These are phyloP conservation scores for Chelidonichthys spinosus DNA, from an alignment of 2,797 vertebrate species.

Conservation along the genomic window DNA sequence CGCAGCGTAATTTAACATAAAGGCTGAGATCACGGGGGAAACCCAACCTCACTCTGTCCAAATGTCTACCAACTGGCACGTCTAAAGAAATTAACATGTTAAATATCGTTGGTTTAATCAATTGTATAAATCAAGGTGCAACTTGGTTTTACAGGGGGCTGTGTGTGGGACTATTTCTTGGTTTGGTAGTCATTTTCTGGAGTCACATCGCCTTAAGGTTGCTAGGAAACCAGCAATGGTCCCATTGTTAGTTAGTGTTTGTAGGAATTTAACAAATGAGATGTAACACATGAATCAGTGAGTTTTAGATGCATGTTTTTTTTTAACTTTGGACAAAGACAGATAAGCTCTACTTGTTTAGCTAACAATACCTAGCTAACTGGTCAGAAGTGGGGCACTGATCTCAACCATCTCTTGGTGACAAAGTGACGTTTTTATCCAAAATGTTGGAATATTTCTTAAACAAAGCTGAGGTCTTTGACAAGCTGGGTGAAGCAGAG, in stretches of 20 bases:
- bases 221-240: background rate
- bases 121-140: background rate
- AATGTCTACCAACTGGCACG: background rate
- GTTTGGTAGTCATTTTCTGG: background rate
- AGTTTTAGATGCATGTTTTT: background rate
- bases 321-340: background rate
- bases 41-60: too few species aligned
- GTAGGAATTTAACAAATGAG: background rate
- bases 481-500: too few species aligned
- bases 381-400: background rate
- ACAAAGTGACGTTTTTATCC: background rate
- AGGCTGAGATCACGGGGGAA: too few species aligned
- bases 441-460: background rate
- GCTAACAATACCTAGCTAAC: background rate
- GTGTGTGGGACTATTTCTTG: background rate
- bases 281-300: background rate
- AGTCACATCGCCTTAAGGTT: background rate
- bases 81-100: background rate
- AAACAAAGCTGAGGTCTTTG: background rate
- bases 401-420: background rate
- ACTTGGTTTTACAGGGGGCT: background rate
- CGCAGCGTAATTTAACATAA: too few species aligned
- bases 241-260: background rate
- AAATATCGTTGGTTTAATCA: background rate
- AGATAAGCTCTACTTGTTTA: background rate